Evolutionary conservation across 2,113 vertebrate genomes (phyloP).

Genomic region (Rana temporaria): DNA sequence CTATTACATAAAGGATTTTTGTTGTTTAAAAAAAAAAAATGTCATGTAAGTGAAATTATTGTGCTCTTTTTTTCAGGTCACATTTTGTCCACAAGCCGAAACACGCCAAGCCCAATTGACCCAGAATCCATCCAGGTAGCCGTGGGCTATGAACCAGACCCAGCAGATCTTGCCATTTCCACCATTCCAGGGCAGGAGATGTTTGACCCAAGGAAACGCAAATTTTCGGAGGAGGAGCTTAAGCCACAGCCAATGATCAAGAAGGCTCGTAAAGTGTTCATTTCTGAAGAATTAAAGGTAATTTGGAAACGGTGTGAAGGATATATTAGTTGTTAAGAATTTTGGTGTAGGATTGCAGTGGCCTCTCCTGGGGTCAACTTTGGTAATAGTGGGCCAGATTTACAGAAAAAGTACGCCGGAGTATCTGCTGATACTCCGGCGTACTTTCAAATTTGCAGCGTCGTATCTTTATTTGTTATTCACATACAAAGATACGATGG

Average conservation of each 20-base stretch:
- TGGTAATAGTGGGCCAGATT: too few relatives aligned
- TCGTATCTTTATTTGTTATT: too few relatives aligned
- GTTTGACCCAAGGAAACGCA: conserved; percentile 95
- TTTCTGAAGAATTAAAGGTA: conserved; percentile 97
- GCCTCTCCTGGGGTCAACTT: too few relatives aligned
- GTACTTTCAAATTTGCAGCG: too few relatives aligned
- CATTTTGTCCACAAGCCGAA: conserved; percentile 81
- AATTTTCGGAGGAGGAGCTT: conserved; percentile 94
- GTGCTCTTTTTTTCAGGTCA: conserved; percentile 69
- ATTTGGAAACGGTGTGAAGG: conserved; percentile 76
- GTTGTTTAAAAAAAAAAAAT: too few relatives aligned
- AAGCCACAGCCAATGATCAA: conserved; percentile 99
- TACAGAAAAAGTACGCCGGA: too few relatives aligned
- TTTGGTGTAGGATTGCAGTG: too few relatives aligned
- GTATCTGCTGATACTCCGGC: too few relatives aligned
- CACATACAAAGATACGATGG: too few relatives aligned
- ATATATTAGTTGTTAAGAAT: too few relatives aligned
- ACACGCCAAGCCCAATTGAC: conserved; percentile 95
- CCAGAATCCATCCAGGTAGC: conserved; percentile 96
- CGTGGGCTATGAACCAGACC: conserved; percentile 90
- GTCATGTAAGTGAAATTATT: background rate
- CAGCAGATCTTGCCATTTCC: conserved; percentile 94
- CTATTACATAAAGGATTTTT: too few relatives aligned
- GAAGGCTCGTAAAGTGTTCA: conserved; percentile 97
- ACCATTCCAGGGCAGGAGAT: conserved; percentile 98